A percentile compares a stretch with the other conserved stretches of the same genome.
Conservation (phyloP, 2,888 invertebrate genomes). For the Drosophila nigritarsus region DNA sequence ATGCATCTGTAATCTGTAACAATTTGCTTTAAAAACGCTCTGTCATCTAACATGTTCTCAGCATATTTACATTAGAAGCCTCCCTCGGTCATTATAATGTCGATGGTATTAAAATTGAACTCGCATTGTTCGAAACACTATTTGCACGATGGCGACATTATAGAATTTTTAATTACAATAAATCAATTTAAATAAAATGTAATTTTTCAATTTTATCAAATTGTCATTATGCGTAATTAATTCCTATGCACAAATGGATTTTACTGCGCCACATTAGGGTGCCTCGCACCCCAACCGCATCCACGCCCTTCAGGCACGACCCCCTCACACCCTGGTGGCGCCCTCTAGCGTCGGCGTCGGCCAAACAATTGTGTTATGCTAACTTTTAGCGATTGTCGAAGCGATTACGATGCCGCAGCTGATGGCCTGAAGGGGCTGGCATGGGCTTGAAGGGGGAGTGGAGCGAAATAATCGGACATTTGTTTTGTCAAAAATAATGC, state of each 20-base stretch:
- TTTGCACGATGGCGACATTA: conserved; percentile 38
- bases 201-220: conserved; percentile 84
- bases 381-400: conserved; percentile 44
- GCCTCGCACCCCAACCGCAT: neutral
- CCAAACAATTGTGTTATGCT: conserved; percentile 36
- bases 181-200: conserved; percentile 83
- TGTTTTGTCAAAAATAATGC: conserved; percentile 80
- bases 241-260: conserved; percentile 80
- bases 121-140: conserved; percentile 34
- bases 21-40: neutral
- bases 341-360: conserved; percentile 6
- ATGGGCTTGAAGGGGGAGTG: neutral
- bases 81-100: neutral
- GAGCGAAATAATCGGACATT: conserved; percentile 57
- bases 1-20: neutral
- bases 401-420: conserved; percentile 36
- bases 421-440: neutral
- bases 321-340: conserved; percentile 14
- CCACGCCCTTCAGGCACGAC: neutral
- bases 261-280: conserved; percentile 41
- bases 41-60: neutral
- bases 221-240: conserved; percentile 84
- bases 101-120: conserved; percentile 17
- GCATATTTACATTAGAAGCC: neutral
- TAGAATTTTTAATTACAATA: conserved; percentile 83